Evolutionary conservation across 2,113 vertebrate species (phyloP).

Genomic region (Hippocampus barbouri): DNA sequence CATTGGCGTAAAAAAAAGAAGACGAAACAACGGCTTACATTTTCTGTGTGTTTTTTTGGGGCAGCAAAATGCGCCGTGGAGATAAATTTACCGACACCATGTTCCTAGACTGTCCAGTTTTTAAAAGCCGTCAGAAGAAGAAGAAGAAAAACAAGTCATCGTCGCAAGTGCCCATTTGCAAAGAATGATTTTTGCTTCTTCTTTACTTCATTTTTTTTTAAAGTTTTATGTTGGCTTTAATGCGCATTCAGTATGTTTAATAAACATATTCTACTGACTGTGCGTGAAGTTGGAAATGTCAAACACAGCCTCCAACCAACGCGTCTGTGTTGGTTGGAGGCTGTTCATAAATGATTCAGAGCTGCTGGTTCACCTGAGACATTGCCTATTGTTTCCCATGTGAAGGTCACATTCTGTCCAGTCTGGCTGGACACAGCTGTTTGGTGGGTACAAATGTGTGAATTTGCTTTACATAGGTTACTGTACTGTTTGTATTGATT

Average conservation of each 20-base stretch:
- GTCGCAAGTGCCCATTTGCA: constrained; percentile 2
- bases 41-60: not conserved
- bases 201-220: not conserved
- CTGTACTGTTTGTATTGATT: not conserved
- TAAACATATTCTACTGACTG: not conserved
- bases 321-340: not conserved
- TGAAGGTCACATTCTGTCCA: constrained; percentile 9
- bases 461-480: not conserved
- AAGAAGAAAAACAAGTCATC: constrained; percentile 9
- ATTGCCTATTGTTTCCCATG: constrained; percentile 1
- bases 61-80: constrained; percentile 74
- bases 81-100: constrained; percentile 63
- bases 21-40: not conserved
- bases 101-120: constrained; percentile 65
- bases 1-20: too few relatives aligned
- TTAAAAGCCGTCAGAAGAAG: constrained; percentile 54
- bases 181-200: constrained; percentile 12
- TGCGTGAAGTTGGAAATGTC: not conserved
- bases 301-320: too few relatives aligned
- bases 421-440: not conserved
- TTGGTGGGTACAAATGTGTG: constrained; percentile 26
- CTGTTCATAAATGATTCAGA: constrained; percentile 64
- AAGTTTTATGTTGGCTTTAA: not conserved
- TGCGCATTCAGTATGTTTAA: not conserved
- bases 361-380: constrained; percentile 52